These are phyloP conservation scores for Drosophila parabipectinata DNA, from an alignment of 1,140 invertebrate species.

Conservation along the genomic window DNA sequence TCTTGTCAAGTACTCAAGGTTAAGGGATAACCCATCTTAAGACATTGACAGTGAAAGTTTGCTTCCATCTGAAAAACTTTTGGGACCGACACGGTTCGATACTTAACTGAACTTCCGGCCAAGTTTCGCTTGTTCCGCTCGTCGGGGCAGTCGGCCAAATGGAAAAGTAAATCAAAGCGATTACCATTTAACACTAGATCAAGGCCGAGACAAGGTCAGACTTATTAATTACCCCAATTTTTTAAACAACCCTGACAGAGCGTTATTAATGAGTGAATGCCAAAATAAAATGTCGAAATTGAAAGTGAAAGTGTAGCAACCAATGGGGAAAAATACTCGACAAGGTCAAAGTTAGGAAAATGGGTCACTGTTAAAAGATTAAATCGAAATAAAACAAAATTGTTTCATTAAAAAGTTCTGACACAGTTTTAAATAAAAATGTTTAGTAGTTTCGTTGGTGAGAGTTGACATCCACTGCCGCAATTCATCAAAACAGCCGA, in stretches of 20 bases:
- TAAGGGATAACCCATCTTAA: slow-evolving; percentile 10
- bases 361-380: slow-evolving; percentile 5
- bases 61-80: slow-evolving; percentile 30
- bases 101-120: slow-evolving; percentile 50
- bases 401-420: slow-evolving; percentile 43
- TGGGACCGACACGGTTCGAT: slow-evolving; percentile 36
- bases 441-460: slow-evolving; percentile 29
- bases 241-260: slow-evolving; percentile 34
- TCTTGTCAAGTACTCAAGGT: background rate
- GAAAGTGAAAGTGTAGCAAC: slow-evolving; percentile 3
- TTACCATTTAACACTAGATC: slow-evolving; percentile 46
- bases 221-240: slow-evolving; percentile 64
- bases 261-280: slow-evolving; percentile 35
- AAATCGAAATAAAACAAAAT: slow-evolving; percentile 13
- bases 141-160: slow-evolving; percentile 41
- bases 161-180: slow-evolving; percentile 63
- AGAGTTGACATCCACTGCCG: slow-evolving; percentile 27
- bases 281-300: background rate
- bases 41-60: slow-evolving; percentile 55
- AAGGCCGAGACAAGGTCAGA: slow-evolving; percentile 10
- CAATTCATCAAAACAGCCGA: slow-evolving; percentile 25
- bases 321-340: slow-evolving; percentile 7
- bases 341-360: slow-evolving; percentile 16
- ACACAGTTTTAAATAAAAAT: slow-evolving; percentile 60
- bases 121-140: slow-evolving; percentile 53